phyloP scores from a whole-genome alignment of 2,113 vertebrate genomes.

The Sander lucioperca region DNA sequence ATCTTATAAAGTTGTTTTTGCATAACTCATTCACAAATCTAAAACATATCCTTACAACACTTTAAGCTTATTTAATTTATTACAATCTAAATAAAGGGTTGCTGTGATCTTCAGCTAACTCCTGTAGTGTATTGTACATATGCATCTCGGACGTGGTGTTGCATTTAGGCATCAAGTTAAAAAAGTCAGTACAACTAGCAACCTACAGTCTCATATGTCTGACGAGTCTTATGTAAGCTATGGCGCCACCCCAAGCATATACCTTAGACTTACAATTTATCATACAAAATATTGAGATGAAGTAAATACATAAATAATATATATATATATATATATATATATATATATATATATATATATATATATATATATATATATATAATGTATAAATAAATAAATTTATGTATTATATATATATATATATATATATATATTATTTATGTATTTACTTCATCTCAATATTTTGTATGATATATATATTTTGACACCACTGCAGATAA shows the following conservation, averaged over 20 bases:
- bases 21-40: not conserved
- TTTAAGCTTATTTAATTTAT: not conserved
- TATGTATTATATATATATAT: too few relatives aligned
- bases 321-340: too few relatives aligned
- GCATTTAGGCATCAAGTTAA: not conserved
- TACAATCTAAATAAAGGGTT: not conserved
- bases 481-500: not conserved
- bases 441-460: not conserved
- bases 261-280: not conserved
- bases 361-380: too few relatives aligned
- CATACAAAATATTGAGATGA: not conserved
- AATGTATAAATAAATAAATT: too few relatives aligned
- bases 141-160: not conserved
- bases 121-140: too few relatives aligned
- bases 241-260: conserved; percentile 1
- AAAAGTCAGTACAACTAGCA: not conserved
- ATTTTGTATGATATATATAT: not conserved
- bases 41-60: not conserved
- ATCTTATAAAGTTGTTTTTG: too few relatives aligned
- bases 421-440: too few relatives aligned
- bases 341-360: too few relatives aligned
- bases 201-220: not conserved
- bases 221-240: not conserved
- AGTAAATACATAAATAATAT: too few relatives aligned
- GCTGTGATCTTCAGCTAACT: not conserved